phyloP scores from a whole-genome alignment of 2,113 vertebrate species.

The Ornithorhynchus anatinus region DNA sequence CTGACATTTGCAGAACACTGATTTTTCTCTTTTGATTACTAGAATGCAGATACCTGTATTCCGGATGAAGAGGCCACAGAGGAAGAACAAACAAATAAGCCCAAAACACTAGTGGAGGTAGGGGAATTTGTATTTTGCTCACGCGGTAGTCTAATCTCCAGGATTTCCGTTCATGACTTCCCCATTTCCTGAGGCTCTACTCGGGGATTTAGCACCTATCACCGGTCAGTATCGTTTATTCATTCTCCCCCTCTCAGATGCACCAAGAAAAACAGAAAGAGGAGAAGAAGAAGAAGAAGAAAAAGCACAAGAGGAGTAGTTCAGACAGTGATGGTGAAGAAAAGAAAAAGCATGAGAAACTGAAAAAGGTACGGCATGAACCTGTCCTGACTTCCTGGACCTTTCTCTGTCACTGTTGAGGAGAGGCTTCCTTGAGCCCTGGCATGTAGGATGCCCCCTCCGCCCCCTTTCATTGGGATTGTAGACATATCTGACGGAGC shows the following conservation, averaged over 20 bases:
- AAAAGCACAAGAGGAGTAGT: constrained; percentile 82
- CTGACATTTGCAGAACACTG: not conserved
- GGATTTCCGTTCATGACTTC: too few species aligned
- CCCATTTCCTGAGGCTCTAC: not conserved
- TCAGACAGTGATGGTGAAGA: constrained; percentile 91
- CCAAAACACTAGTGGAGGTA: constrained; percentile 90
- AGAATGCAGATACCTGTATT: constrained; percentile 69
- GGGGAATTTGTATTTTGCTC: not conserved
- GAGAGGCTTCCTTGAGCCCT: too few species aligned
- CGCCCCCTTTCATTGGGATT: too few species aligned
- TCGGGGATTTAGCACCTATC: not conserved
- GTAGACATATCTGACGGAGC: too few species aligned
- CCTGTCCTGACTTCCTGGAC: too few species aligned
- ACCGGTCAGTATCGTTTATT: not conserved
- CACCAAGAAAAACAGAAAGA: constrained; percentile 92
- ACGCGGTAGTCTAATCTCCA: not conserved
- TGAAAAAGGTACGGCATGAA: constrained; percentile 84
- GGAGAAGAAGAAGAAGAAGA: constrained; percentile 92
- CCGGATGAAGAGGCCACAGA: constrained; percentile 71
- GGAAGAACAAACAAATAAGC: constrained; percentile 67
- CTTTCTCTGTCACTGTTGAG: not conserved
- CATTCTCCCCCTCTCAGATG: constrained; percentile 73
- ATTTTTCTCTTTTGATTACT: not conserved
- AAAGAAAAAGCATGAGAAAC: constrained; percentile 90
- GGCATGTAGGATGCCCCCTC: too few species aligned